Conservation (phyloP, 1,140 invertebrate genomes). For the Latrodectus geometricus region DNA sequence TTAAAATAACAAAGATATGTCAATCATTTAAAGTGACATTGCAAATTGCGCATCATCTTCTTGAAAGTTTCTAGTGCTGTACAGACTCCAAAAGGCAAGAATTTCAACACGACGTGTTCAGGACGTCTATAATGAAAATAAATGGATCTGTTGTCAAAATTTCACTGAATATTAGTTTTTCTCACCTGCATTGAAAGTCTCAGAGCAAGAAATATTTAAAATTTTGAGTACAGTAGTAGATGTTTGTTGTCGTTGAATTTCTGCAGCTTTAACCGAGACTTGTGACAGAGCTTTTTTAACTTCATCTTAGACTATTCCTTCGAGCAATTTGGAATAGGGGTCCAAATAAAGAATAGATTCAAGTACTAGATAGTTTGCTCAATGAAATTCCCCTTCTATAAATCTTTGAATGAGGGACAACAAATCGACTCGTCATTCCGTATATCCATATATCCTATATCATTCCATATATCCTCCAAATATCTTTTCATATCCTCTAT, state of each 20-base stretch:
- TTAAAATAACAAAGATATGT: constrained; percentile 40
- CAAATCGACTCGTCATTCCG: neutral
- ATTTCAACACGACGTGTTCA: constrained; percentile 31
- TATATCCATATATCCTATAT: neutral
- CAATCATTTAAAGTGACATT: constrained; percentile 65
- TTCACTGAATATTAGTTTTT: constrained; percentile 14
- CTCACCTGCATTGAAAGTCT: neutral
- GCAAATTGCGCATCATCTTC: constrained; percentile 61
- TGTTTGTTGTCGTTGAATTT: neutral
- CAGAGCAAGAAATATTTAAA: neutral
- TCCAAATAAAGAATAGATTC: neutral
- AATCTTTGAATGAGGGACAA: neutral
- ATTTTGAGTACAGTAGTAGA: neutral
- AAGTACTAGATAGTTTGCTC: neutral
- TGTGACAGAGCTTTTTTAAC: neutral
- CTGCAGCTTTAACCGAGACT: neutral
- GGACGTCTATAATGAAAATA: constrained; percentile 8
- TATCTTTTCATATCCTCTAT: neutral
- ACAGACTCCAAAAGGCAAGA: constrained; percentile 68
- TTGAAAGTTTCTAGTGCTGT: constrained; percentile 68
- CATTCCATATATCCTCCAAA: neutral
- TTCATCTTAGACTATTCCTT: constrained; percentile 19
- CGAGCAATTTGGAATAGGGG: neutral
- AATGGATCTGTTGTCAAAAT: neutral
- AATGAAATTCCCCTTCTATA: neutral